Evolutionary conservation across 2,888 invertebrate species (phyloP).

Genomic region (Lithophane ornitopus): DNA sequence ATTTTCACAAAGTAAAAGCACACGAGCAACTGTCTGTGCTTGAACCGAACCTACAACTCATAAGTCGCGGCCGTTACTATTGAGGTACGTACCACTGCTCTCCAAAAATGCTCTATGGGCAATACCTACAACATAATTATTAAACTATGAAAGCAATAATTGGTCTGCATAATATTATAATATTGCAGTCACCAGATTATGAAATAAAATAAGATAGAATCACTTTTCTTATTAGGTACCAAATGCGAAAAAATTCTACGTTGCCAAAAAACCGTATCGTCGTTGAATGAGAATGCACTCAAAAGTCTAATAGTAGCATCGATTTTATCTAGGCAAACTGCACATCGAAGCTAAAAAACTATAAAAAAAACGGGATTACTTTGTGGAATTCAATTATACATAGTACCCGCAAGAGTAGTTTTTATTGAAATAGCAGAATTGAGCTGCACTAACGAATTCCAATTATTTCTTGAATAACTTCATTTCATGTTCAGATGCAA

Average conservation of each 20-base stretch:
- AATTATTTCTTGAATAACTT: slow-evolving; percentile 35
- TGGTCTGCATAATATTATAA: not conserved
- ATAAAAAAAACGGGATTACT: slow-evolving; percentile 34
- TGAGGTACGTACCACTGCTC: too few species aligned
- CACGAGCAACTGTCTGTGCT: too few species aligned
- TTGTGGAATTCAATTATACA: slow-evolving; percentile 9
- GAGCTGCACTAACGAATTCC: slow-evolving; percentile 9
- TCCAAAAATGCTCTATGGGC: too few species aligned
- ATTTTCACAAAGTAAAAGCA: too few species aligned
- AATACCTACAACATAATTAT: not conserved
- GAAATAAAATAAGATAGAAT: not conserved
- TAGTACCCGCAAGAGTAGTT: not conserved
- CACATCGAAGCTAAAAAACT: slow-evolving; percentile 10
- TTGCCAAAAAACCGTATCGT: not conserved
- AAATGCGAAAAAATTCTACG: not conserved
- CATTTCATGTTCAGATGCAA: not conserved
- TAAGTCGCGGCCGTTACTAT: too few species aligned
- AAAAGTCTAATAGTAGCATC: slow-evolving; percentile 1
- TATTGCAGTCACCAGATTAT: not conserved
- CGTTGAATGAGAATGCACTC: slow-evolving; percentile 6
- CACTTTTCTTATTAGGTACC: not conserved
- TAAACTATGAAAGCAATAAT: not conserved
- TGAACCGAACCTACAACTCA: too few species aligned
- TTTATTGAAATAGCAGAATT: slow-evolving; percentile 12
- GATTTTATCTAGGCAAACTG: slow-evolving; percentile 28